Evolutionary conservation across 2,797 vertebrate species (phyloP).

Genomic region (Xenopus petersii): DNA sequence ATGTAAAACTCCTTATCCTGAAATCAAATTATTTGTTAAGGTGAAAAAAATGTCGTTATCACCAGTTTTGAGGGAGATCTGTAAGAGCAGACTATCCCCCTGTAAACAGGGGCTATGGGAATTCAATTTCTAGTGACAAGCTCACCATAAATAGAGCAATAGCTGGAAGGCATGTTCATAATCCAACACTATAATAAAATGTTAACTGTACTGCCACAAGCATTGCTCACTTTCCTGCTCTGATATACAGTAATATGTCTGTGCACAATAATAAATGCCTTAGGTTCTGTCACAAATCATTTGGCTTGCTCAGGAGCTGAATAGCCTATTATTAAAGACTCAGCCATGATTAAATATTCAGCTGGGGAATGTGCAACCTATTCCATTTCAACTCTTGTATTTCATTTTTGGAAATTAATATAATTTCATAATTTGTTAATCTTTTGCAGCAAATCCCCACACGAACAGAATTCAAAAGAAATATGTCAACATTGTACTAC

Average conservation of each 20-base stretch:
- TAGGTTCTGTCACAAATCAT: conserved; percentile 5
- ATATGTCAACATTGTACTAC: too few relatives aligned
- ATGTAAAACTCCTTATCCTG: too few relatives aligned
- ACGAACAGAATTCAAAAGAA: too few relatives aligned
- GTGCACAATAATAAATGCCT: conserved; percentile 18
- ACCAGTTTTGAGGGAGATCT: background rate
- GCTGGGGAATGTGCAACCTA: background rate
- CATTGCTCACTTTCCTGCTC: background rate
- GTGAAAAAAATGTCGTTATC: background rate
- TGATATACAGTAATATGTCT: conserved; percentile 13
- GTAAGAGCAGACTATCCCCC: background rate
- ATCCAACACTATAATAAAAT: conserved; percentile 16
- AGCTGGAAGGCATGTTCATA: conserved; percentile 9
- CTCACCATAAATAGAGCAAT: conserved; percentile 1
- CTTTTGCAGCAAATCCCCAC: too few relatives aligned
- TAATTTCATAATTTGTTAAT: background rate
- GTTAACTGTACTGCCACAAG: background rate
- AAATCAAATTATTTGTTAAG: too few relatives aligned
- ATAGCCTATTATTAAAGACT: conserved; percentile 8
- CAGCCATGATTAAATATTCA: background rate
- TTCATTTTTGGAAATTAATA: background rate
- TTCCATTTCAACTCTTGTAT: background rate
- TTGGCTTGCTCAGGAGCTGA: background rate
- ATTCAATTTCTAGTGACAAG: background rate
- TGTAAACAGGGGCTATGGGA: background rate